These are phyloP conservation scores for Bryconaethiops microstoma DNA, from an alignment of 2,797 vertebrate genomes.

Conservation along the genomic window DNA sequence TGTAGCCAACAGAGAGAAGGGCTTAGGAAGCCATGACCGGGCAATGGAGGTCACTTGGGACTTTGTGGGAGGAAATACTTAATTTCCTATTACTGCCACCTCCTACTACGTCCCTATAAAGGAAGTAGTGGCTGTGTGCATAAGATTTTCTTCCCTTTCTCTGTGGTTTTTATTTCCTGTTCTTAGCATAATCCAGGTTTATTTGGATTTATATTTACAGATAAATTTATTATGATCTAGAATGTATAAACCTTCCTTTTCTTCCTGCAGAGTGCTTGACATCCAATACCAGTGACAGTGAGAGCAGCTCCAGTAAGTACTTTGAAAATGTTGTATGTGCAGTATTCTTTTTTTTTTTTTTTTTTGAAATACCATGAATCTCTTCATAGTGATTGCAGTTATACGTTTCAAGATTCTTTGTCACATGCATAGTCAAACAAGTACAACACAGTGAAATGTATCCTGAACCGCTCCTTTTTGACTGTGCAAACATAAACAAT, in stretches of 20 bases:
- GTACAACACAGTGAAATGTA: too few relatives aligned
- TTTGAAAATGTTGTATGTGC: slow-evolving; percentile 11
- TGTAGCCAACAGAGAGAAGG: slow-evolving; percentile 54
- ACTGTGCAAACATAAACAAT: too few relatives aligned
- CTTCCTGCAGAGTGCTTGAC: slow-evolving; percentile 90
- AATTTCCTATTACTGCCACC: slow-evolving; percentile 75
- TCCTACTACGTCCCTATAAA: slow-evolving; percentile 70
- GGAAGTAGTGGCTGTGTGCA: slow-evolving; percentile 56
- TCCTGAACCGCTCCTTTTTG: too few relatives aligned
- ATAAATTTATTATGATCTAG: slow-evolving; percentile 37
- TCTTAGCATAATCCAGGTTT: slow-evolving; percentile 15
- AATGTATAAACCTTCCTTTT: slow-evolving; percentile 24
- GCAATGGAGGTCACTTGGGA: slow-evolving; percentile 67
- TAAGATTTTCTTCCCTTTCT: slow-evolving; percentile 56
- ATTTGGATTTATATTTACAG: background rate
- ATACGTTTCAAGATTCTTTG: too few relatives aligned
- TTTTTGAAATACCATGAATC: too few relatives aligned
- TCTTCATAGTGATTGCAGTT: too few relatives aligned
- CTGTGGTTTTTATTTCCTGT: slow-evolving; percentile 41
- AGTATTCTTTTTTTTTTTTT: too few relatives aligned
- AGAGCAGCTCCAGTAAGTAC: slow-evolving; percentile 99
- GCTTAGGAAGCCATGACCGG: slow-evolving; percentile 64
- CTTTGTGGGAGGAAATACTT: slow-evolving; percentile 74
- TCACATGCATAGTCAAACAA: too few relatives aligned
- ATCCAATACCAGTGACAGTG: slow-evolving; percentile 99